Conservation (phyloP, 2,888 invertebrate species). For the Nemoura dubitans region DNA sequence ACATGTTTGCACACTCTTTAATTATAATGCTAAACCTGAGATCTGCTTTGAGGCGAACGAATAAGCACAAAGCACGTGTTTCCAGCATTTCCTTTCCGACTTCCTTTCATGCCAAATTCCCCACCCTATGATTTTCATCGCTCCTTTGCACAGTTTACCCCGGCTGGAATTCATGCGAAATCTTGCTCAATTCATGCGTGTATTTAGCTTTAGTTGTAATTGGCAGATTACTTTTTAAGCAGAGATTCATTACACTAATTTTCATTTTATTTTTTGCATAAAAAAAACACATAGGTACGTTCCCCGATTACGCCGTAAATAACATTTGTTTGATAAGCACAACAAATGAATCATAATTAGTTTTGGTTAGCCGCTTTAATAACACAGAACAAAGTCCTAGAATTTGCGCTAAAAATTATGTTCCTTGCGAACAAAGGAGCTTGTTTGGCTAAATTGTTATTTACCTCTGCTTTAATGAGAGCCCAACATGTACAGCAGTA, state of each 20-base stretch:
- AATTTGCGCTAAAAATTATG: not conserved
- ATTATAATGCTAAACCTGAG: not conserved
- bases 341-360: not conserved
- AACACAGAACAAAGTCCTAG: not conserved
- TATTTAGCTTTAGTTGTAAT: not conserved
- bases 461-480: not conserved
- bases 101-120: not conserved
- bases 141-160: not conserved
- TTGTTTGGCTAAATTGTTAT: not conserved
- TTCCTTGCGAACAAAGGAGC: not conserved
- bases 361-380: not conserved
- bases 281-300: not conserved
- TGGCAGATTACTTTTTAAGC: not conserved
- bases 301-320: not conserved
- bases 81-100: not conserved
- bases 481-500: not conserved
- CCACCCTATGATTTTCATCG: not conserved
- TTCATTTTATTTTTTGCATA: not conserved
- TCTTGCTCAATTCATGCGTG: no score
- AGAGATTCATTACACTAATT: not conserved
- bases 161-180: not conserved
- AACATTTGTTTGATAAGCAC: not conserved
- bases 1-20: not conserved
- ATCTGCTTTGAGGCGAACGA: not conserved
- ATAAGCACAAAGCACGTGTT: not conserved